These are phyloP conservation scores for Eupsilia transversa DNA, from an alignment of 2,888 invertebrate genomes.

Conservation along the genomic window DNA sequence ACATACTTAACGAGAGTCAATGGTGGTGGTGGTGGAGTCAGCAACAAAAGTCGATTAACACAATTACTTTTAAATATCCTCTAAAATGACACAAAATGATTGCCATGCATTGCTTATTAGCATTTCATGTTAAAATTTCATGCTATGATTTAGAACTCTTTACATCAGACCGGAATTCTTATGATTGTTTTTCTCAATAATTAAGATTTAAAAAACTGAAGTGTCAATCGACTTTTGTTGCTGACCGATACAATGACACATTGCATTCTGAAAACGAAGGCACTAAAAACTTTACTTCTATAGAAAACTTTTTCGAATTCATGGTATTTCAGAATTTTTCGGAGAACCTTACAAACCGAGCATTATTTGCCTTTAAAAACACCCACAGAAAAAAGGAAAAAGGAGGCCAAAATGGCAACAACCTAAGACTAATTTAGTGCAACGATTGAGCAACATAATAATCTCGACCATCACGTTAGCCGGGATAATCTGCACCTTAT, in stretches of 20 bases:
- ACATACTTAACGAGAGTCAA: not conserved
- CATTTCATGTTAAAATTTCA: too few relatives aligned
- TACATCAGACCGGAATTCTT: too few relatives aligned
- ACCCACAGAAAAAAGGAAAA: not conserved
- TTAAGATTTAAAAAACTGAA: too few relatives aligned
- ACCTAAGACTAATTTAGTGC: not conserved
- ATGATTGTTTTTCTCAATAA: too few relatives aligned
- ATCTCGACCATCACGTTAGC: slow-evolving; percentile 21
- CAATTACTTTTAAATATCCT: too few relatives aligned
- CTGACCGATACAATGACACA: not conserved
- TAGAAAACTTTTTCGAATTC: not conserved
- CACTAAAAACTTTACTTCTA: too few relatives aligned
- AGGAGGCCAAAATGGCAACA: not conserved
- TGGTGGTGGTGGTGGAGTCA: too few relatives aligned
- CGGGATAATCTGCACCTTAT: slow-evolving; percentile 48
- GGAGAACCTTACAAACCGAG: not conserved
- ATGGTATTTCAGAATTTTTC: not conserved
- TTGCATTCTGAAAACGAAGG: not conserved
- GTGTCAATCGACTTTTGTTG: too few relatives aligned
- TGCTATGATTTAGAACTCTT: too few relatives aligned
- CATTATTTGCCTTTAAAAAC: not conserved
- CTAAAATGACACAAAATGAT: too few relatives aligned
- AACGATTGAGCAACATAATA: slow-evolving; percentile 11
- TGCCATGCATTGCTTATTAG: too few relatives aligned
- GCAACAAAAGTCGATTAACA: too few relatives aligned